phyloP scores from a whole-genome alignment of 2,888 invertebrate genomes.

The Agrilus cyanescens region DNA sequence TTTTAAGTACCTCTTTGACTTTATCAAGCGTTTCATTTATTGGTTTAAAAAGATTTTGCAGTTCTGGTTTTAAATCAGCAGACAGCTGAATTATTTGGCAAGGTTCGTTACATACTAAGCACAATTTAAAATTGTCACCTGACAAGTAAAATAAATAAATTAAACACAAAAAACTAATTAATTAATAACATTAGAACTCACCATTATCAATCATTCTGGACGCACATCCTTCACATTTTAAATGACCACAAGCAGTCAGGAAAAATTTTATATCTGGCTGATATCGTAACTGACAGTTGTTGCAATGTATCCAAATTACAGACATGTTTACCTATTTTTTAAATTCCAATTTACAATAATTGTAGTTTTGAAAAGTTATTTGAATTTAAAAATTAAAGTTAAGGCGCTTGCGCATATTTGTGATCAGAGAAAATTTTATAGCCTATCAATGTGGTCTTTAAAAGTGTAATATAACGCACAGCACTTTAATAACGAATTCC shows the following conservation, averaged over 20 bases:
- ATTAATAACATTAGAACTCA: slow-evolving; percentile 15
- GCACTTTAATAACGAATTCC: too few relatives aligned
- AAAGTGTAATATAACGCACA: too few relatives aligned
- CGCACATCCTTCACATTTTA: slow-evolving; percentile 27
- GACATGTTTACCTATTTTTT: slow-evolving; percentile 13
- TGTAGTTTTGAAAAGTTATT: too few relatives aligned
- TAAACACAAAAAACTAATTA: too few relatives aligned
- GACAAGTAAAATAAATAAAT: slow-evolving; percentile 4
- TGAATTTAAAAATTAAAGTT: too few relatives aligned
- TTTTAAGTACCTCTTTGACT: slow-evolving; percentile 18
- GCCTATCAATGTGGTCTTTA: too few relatives aligned
- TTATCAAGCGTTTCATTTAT: slow-evolving; percentile 20
- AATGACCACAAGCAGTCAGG: slow-evolving; percentile 29
- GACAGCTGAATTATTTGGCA: slow-evolving; percentile 19
- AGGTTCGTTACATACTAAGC: slow-evolving; percentile 24
- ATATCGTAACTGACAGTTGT: slow-evolving; percentile 25
- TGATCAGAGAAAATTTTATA: too few relatives aligned
- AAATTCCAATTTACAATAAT: not conserved
- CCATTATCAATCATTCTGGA: slow-evolving; percentile 13
- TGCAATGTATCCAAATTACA: slow-evolving; percentile 30
- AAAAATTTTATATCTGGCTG: slow-evolving; percentile 20
- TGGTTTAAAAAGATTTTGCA: slow-evolving; percentile 26
- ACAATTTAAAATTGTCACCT: slow-evolving; percentile 18
- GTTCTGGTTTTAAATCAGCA: slow-evolving; percentile 22
- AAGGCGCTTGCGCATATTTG: too few relatives aligned